phyloP scores from a whole-genome alignment of 2,797 vertebrate species.

The Varecia variegata region DNA sequence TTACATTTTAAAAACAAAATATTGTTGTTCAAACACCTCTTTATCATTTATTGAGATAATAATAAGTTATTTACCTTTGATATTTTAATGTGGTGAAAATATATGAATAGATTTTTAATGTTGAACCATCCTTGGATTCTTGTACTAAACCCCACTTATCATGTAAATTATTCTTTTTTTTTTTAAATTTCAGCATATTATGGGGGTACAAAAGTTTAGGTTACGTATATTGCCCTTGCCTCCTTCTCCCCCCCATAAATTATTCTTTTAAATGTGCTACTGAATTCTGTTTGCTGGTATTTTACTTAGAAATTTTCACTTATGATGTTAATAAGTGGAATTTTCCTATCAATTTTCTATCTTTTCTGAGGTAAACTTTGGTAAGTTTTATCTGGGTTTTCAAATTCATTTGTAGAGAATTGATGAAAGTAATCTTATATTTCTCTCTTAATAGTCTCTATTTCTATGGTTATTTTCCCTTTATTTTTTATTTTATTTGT shows the following conservation, averaged over 20 bases:
- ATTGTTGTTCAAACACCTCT: not conserved
- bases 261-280: not conserved
- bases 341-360: not conserved
- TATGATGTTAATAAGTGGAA: not conserved
- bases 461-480: not conserved
- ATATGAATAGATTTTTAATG: not conserved
- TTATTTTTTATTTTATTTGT: not conserved
- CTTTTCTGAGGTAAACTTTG: not conserved
- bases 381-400: not conserved
- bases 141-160: not conserved
- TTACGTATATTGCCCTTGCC: too few relatives aligned
- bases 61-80: not conserved
- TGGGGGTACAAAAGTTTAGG: too few relatives aligned
- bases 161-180: not conserved
- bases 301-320: not conserved
- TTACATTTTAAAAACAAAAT: not conserved
- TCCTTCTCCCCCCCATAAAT: not conserved
- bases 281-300: not conserved
- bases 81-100: not conserved
- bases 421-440: not conserved
- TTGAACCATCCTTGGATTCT: not conserved
- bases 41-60: not conserved
- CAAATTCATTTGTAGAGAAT: not conserved
- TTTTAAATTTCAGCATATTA: too few relatives aligned
- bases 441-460: not conserved